These are phyloP conservation scores for Fistularia tabacaria DNA, from an alignment of 2,797 vertebrate genomes.

Conservation along the genomic window DNA sequence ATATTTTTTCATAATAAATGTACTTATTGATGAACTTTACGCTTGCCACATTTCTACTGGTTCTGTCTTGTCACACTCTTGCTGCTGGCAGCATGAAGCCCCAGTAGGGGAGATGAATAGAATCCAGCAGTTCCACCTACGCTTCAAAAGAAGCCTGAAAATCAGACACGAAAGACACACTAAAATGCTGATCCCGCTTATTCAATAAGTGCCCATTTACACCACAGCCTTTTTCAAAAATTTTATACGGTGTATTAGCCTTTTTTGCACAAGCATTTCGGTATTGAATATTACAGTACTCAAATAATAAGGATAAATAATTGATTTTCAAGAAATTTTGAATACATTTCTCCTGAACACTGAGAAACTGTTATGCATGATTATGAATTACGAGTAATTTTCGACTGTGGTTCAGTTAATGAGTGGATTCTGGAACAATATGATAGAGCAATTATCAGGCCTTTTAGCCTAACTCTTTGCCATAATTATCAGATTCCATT, in stretches of 20 bases:
- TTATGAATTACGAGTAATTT: too few species aligned
- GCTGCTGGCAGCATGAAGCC: slow-evolving; percentile 29
- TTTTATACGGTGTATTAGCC: slow-evolving; percentile 2
- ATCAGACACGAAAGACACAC: slow-evolving; percentile 32
- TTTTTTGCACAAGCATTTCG: too few species aligned
- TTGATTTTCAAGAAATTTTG: too few species aligned
- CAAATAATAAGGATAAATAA: too few species aligned
- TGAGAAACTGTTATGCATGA: too few species aligned
- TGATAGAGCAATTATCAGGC: too few species aligned
- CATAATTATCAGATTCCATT: too few species aligned
- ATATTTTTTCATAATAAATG: slow-evolving; percentile 29
- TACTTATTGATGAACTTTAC: slow-evolving; percentile 29
- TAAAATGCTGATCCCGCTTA: slow-evolving; percentile 8
- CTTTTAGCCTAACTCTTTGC: too few species aligned
- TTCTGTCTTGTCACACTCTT: slow-evolving; percentile 18
- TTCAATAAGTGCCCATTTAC: slow-evolving; percentile 25
- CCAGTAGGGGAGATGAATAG: slow-evolving; percentile 31
- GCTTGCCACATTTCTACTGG: slow-evolving; percentile 30
- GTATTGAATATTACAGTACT: too few species aligned
- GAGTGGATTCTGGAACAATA: too few species aligned
- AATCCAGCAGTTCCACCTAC: slow-evolving; percentile 35
- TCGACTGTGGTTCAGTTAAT: too few species aligned
- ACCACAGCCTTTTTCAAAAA: slow-evolving; percentile 10
- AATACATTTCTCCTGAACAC: too few species aligned
- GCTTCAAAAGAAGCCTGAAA: slow-evolving; percentile 28